Evolutionary conservation across 92 coral and sea anemone genomes (phyloP), one percentile per base, ranked within the genome.

Genomic region (Palythoa caribaeorum): DNA sequence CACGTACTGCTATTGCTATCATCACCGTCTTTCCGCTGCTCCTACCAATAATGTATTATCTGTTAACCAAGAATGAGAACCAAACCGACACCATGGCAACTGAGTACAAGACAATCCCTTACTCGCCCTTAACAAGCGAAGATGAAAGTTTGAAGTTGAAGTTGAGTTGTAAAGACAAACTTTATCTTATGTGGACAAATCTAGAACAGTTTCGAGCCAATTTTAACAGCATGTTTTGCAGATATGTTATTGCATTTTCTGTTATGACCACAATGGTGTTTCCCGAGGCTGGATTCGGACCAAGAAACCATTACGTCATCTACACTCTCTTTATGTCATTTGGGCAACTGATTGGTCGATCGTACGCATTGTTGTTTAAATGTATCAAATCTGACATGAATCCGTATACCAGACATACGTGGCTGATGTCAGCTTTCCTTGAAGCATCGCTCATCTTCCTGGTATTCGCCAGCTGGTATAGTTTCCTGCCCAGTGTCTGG

Each of bases 281-380:
- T 28, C 83, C 90, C 12, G 57, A 89, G 65, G 78, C 94, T 3
- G 91, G 85, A 12, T 89, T 91, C 88, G 74, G 91, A 60, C 96
- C 94, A 37, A 84, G 94, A 10, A 88, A 77, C 72, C 96, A 93
- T 71, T 93, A 84, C 60, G 86, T 88, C 73, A 83, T 88, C 73
- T 93, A 93, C 81, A 89, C 91, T 79, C 87, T 90, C 47, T 68
- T 71, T 54, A 86, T 91, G 57, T 79, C 90, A 75, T 69, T 83
- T 3, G 96, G 96, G 0, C 94, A 93, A 65, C 76, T 88, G 70
- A 81, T 93, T 10, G 96, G 96, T 15, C 90, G 96, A 38, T 91
- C 91, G 12, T 93, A 91, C 75, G 65, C 88, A 17, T 21, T 80
- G 71, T 2, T 91, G 6, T 14, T 76, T 6, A 10, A 65, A 19